These are phyloP conservation scores for Prosapia bicincta DNA, from an alignment of 2,888 invertebrate species.

Conservation along the genomic window DNA sequence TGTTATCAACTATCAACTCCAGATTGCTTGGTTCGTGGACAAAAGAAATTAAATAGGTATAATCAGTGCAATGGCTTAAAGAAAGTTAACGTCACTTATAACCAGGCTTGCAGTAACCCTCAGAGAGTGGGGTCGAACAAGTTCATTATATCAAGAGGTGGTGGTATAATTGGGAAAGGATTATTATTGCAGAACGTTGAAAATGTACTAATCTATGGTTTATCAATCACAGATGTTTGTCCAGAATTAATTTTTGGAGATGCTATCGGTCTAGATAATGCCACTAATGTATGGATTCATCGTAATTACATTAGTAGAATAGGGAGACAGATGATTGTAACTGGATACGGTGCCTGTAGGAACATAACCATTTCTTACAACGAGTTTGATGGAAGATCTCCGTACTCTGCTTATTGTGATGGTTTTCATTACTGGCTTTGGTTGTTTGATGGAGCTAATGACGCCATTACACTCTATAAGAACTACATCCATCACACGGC, in stretches of 20 bases:
- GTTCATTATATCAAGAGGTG: slow-evolving; percentile 2
- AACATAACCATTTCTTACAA: not conserved
- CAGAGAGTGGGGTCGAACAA: slow-evolving; percentile 12
- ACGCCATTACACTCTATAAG: slow-evolving; percentile 6
- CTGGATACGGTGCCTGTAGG: not conserved
- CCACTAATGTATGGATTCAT: slow-evolving; percentile 1
- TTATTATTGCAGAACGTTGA: not conserved
- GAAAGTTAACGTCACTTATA: not conserved
- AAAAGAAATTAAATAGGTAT: not conserved
- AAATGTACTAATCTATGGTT: slow-evolving; percentile 9
- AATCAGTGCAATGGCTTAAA: not conserved
- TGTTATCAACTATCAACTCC: slow-evolving; percentile 3
- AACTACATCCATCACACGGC: slow-evolving; percentile 10
- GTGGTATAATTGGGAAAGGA: slow-evolving; percentile 11
- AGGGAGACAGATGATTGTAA: slow-evolving; percentile 14
- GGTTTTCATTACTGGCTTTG: slow-evolving; percentile 20
- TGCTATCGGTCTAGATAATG: slow-evolving; percentile 3
- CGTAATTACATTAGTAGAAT: slow-evolving; percentile 7
- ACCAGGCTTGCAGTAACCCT: not conserved
- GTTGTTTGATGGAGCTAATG: slow-evolving; percentile 12
- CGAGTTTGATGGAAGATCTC: slow-evolving; percentile 16
- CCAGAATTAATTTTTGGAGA: slow-evolving; percentile 16
- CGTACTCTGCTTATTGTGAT: slow-evolving; percentile 7
- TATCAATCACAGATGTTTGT: slow-evolving; percentile 12
- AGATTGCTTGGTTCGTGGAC: not conserved